A percentile compares a stretch with the other conserved stretches of the same genome.
phyloP scores from a whole-genome alignment of 2,113 vertebrate genomes.

The Sturnira hondurensis region DNA sequence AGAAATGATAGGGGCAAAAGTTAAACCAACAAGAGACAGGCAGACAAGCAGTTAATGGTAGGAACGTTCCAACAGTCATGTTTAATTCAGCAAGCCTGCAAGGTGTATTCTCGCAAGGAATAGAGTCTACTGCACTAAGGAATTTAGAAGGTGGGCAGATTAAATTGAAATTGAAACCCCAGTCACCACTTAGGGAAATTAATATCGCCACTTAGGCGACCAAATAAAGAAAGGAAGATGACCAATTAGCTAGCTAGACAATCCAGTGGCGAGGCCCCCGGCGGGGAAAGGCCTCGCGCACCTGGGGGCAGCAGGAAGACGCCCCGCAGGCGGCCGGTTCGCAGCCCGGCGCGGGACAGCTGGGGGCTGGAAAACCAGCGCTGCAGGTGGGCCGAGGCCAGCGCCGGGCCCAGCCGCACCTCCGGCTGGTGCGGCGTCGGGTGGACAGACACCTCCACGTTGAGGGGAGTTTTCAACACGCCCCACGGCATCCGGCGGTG shows the following conservation, averaged over 20 bases:
- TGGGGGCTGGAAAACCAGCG: constrained; percentile 68
- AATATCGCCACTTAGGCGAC: not conserved
- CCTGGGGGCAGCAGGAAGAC: constrained; percentile 77
- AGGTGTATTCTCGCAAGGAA: not conserved
- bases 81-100: not conserved
- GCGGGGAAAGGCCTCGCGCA: constrained; percentile 32
- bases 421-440: constrained; percentile 28
- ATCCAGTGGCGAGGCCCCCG: not conserved
- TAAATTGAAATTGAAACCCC: not conserved
- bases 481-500: constrained; percentile 61
- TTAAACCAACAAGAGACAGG: not conserved
- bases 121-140: not conserved
- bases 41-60: not conserved
- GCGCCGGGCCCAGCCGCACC: constrained; percentile 48
- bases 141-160: not conserved
- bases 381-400: constrained; percentile 67
- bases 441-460: constrained; percentile 73
- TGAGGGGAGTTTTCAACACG: constrained; percentile 59
- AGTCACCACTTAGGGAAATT: not conserved
- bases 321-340: constrained; percentile 64
- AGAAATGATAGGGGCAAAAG: not conserved
- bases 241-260: not conserved
- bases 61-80: not conserved
- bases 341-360: constrained; percentile 70
- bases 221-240: not conserved